Evolutionary conservation across 2,888 invertebrate species (phyloP), one percentile per base, ranked within the genome.

Genomic region (Cactoblastis cactorum): DNA sequence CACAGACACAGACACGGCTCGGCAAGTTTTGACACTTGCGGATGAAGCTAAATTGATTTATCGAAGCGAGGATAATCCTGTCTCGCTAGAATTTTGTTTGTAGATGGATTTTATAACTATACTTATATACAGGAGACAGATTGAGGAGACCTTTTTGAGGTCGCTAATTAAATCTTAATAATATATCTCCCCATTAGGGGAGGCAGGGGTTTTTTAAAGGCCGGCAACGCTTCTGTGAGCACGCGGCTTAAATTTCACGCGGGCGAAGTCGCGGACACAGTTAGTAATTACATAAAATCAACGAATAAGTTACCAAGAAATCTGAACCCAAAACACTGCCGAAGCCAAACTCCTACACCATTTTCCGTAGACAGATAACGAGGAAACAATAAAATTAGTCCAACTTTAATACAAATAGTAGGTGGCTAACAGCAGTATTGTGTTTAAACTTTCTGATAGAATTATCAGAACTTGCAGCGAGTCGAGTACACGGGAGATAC

Each of bases 41-140:
- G 49, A 39, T 49, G 39, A 39, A 49, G 39, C 38, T 49, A 17
- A 48, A 49, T 49, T 49, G 48, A 49, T 49, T 49, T 49, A 49
- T 49, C 38, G 48, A 38, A 1, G 38, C 18, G 19, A 1, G 46
- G 46, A 34, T 46, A 18, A 46, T 46, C 45, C 19, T 18, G 18
- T 38, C n/a, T 34, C 3, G 33, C 12, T 12, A 1, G n/a, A 34
- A 34, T n/a, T 34, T n/a, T n/a, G 33, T 34, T 35, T 9, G 14
- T 14, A 35, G 28, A 6, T 9, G 28, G 9, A 28, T 6, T 28
- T 5, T 5, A 5, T 5, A 22, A 22, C 22, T 22, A 22, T 22
- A 4, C 22, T 4, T 22, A 22, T 5, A 5, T 4, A 4, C 3
- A 22, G 22, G 3, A 5, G 5, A 22, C 22, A 22, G 22, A 22